Percentiles rank a stretch among this genome's conserved stretches.
Evolutionary conservation across 2,113 vertebrate species (phyloP).

Genomic region (Nannobrachium achirus): DNA sequence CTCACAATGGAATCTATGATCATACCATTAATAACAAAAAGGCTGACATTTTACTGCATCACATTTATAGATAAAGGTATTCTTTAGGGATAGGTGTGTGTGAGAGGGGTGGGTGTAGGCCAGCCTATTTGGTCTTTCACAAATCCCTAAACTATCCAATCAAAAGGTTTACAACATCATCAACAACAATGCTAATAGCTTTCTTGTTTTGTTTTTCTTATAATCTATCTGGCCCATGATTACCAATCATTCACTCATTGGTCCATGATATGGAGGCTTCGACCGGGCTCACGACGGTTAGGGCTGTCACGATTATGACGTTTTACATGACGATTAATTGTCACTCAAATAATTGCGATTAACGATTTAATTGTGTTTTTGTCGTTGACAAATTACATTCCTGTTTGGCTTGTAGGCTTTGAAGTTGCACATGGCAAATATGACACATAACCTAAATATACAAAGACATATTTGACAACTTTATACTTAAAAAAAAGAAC

Average conservation of each 20-base stretch:
- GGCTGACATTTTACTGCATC: constrained; percentile 57
- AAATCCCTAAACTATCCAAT: constrained; percentile 53
- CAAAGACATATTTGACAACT: too few relatives aligned
- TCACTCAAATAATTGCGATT: too few relatives aligned
- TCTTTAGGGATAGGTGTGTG: neutral
- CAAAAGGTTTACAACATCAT: constrained; percentile 47
- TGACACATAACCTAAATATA: too few relatives aligned
- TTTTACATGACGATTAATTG: too few relatives aligned
- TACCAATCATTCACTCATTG: constrained; percentile 35
- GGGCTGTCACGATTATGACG: too few relatives aligned
- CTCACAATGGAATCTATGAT: constrained; percentile 48
- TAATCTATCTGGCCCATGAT: constrained; percentile 34
- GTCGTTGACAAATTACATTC: too few relatives aligned
- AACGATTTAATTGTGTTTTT: too few relatives aligned
- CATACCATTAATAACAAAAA: constrained; percentile 30
- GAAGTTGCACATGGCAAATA: too few relatives aligned
- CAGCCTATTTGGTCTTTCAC: constrained; percentile 21
- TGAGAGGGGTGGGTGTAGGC: constrained; percentile 29
- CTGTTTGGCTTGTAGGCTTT: too few relatives aligned
- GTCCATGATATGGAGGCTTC: constrained; percentile 37
- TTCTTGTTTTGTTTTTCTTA: constrained; percentile 30
- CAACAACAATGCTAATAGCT: constrained; percentile 39
- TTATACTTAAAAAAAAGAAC: too few relatives aligned
- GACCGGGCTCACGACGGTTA: too few relatives aligned
- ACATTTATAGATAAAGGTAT: constrained; percentile 56